phyloP scores from a whole-genome alignment of 2,888 invertebrate species.

The Saturnia japonica region DNA sequence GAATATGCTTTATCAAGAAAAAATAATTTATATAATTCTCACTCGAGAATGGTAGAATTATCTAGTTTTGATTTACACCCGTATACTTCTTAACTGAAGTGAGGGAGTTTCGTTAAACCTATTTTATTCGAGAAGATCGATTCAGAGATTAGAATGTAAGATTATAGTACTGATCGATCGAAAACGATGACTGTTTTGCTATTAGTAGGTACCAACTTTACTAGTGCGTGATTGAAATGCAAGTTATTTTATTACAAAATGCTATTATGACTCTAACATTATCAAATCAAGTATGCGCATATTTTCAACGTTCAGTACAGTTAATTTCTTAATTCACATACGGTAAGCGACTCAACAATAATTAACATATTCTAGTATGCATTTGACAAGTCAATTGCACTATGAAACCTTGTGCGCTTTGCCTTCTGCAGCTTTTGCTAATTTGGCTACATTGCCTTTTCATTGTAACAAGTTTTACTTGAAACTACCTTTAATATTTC shows the following conservation, averaged over 20 bases:
- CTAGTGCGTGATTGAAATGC: no score
- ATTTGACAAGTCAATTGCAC: background rate
- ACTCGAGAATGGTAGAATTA: no score
- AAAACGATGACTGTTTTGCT: background rate
- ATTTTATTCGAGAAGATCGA: no score
- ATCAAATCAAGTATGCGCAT: background rate
- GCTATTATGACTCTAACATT: background rate
- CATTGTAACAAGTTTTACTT: background rate
- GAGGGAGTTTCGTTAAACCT: no score
- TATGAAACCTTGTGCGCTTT: background rate
- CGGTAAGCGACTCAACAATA: no score
- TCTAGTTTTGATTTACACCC: no score
- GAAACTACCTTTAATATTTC: background rate
- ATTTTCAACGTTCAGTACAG: background rate
- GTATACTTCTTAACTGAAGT: no score
- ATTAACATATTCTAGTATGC: background rate
- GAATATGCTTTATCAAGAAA: no score
- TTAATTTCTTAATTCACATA: background rate
- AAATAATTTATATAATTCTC: no score
- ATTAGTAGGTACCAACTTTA: background rate
- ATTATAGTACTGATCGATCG: no score
- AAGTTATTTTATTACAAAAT: no score
- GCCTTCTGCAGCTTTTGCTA: background rate
- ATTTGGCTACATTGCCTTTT: background rate
- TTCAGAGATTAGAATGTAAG: no score